Percentiles rank a stretch among this genome's conserved stretches.
Conservation (phyloP, 2,888 invertebrate species). For the Ectemnius lituratus region DNA sequence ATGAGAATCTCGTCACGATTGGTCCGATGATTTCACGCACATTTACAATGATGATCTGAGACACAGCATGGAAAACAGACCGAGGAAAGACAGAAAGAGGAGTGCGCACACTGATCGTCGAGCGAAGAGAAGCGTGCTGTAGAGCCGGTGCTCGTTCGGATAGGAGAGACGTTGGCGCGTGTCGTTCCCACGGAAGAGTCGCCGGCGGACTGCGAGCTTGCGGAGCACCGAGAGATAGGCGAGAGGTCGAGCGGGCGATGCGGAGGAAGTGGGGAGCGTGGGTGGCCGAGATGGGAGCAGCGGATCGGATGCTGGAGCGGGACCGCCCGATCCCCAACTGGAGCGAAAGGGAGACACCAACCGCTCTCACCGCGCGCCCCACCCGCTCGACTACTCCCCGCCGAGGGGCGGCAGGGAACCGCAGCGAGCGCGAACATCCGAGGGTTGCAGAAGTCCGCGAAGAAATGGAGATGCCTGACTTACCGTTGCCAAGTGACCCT, state of each 20-base stretch:
- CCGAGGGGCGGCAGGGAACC: neutral
- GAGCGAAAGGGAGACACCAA: neutral
- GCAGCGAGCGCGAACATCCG: neutral
- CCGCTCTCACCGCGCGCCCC: neutral
- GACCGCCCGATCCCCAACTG: neutral
- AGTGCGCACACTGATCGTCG: too few species aligned
- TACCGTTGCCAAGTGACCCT: too few species aligned
- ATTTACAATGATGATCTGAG: too few species aligned
- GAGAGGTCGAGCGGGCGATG: constrained; percentile 56
- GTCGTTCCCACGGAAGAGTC: constrained; percentile 72
- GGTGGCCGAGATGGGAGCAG: constrained; percentile 27
- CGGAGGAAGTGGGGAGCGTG: constrained; percentile 30
- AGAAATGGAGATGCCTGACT: constrained; percentile 11
- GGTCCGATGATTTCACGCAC: too few species aligned
- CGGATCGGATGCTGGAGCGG: constrained; percentile 3
- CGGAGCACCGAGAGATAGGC: constrained; percentile 59
- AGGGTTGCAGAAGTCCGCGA: neutral
- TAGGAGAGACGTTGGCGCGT: constrained; percentile 52
- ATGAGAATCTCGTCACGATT: too few species aligned
- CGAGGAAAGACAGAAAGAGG: too few species aligned
- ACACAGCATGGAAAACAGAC: too few species aligned
- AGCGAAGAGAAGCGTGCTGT: too few species aligned
- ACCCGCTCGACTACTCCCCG: neutral
- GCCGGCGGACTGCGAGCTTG: constrained; percentile 72
- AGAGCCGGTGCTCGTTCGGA: constrained; percentile 5